A percentile compares a stretch with the other conserved stretches of the same genome.
Evolutionary conservation across 2,113 vertebrate genomes (phyloP).

Genomic region (Nycticorax nycticorax): DNA sequence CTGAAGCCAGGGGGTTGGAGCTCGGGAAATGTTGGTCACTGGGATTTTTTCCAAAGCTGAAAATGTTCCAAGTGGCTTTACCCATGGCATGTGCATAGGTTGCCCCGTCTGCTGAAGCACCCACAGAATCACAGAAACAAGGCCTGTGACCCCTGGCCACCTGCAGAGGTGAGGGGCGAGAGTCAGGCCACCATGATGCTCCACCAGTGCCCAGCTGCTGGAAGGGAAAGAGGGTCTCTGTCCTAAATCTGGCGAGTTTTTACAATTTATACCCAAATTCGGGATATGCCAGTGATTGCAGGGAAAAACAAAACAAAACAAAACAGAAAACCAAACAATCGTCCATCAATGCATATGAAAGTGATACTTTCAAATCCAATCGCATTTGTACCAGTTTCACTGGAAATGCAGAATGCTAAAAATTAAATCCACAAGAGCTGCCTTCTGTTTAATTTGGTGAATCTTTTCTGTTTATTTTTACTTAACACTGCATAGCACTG

Average conservation of each 20-base stretch:
- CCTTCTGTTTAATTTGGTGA: not conserved
- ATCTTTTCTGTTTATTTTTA: not conserved
- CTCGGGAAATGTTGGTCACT: accelerated
- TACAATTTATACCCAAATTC: not conserved
- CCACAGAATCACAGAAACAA: not conserved
- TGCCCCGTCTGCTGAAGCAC: not conserved
- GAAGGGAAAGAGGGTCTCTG: not conserved
- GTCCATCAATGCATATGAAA: not conserved
- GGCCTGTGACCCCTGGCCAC: accelerated
- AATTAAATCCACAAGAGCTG: not conserved
- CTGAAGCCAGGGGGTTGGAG: accelerated
- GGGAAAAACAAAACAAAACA: too few relatives aligned
- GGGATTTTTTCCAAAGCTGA: not conserved
- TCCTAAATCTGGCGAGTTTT: not conserved
- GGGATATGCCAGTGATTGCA: too few relatives aligned
- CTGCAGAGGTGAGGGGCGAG: accelerated
- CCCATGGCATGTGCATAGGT: accelerated
- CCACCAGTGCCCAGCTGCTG: not conserved
- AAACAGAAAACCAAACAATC: too few relatives aligned
- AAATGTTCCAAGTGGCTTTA: not conserved
- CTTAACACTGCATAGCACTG: not conserved
- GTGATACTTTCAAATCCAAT: not conserved
- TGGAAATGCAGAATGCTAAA: not conserved
- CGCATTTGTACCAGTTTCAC: not conserved
- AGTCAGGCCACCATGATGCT: accelerated